phyloP scores from a whole-genome alignment of 2,113 vertebrate genomes.

The Pelodiscus sinensis region DNA sequence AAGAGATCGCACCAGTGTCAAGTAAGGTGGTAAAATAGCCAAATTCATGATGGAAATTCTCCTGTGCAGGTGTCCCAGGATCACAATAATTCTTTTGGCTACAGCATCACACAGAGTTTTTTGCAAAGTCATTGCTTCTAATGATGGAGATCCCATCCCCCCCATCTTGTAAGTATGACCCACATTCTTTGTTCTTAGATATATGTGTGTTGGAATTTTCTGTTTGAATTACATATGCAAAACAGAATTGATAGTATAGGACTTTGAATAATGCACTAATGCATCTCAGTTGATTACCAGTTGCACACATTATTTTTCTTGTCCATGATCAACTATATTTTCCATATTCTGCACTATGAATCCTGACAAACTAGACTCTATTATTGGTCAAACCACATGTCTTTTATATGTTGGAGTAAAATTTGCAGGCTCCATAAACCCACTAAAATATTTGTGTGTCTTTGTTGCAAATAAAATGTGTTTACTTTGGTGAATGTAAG shows the following conservation, averaged over 20 bases:
- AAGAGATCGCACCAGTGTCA: not conserved
- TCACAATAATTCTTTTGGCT: not conserved
- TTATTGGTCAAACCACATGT: not conserved
- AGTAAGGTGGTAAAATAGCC: not conserved
- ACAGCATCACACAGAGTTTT: not conserved
- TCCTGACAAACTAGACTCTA: not conserved
- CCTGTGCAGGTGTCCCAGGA: not conserved
- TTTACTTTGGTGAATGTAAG: not conserved
- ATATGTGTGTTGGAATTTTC: not conserved
- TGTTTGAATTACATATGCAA: slow-evolving; percentile 25
- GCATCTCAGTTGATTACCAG: not conserved
- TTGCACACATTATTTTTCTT: not conserved
- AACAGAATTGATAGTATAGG: slow-evolving; percentile 19
- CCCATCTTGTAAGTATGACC: not conserved
- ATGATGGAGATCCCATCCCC: not conserved
- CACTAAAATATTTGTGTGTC: not conserved
- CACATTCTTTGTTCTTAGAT: not conserved
- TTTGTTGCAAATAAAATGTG: not conserved
- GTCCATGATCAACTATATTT: not conserved
- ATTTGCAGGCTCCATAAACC: slow-evolving; percentile 18
- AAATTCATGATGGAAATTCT: not conserved
- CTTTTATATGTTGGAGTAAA: slow-evolving; percentile 8
- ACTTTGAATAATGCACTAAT: not conserved
- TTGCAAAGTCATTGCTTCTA: not conserved
- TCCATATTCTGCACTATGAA: not conserved